Conservation (phyloP, 2,113 vertebrate genomes). For the Equus quagga region DNA sequence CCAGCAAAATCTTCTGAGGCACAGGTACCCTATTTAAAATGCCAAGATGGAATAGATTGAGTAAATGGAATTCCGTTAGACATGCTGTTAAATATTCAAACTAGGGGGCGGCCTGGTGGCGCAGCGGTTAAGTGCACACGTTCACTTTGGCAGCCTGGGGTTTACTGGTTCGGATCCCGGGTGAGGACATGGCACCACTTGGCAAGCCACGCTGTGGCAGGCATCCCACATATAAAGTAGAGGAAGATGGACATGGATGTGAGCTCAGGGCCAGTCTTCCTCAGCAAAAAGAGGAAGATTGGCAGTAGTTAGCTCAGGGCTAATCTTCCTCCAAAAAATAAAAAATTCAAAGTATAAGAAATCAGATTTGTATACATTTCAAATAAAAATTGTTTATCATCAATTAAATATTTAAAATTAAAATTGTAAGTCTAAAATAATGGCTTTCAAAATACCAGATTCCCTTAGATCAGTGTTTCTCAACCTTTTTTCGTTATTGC, state of each 20-base stretch:
- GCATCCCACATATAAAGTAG: too few species aligned
- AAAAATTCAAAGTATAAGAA: background rate
- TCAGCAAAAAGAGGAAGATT: too few species aligned
- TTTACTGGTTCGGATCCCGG: too few species aligned
- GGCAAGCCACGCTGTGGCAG: too few species aligned
- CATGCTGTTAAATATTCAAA: background rate
- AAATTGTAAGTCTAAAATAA: background rate
- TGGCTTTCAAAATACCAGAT: background rate
- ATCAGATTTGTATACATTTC: background rate
- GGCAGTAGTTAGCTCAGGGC: too few species aligned
- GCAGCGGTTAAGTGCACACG: too few species aligned
- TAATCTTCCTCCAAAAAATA: too few species aligned
- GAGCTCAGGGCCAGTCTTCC: too few species aligned
- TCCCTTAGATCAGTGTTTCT: background rate
- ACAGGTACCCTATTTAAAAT: background rate
- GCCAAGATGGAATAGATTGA: background rate
- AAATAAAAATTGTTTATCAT: background rate
- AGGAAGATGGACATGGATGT: too few species aligned
- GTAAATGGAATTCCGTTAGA: background rate
- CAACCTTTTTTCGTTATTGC: background rate
- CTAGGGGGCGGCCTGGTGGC: too few species aligned
- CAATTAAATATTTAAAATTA: conserved; percentile 21
- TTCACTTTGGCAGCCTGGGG: too few species aligned
- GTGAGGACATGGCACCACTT: too few species aligned
- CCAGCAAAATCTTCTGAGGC: background rate